phyloP scores from a whole-genome alignment of 2,888 invertebrate species.

The Beris chalybata region DNA sequence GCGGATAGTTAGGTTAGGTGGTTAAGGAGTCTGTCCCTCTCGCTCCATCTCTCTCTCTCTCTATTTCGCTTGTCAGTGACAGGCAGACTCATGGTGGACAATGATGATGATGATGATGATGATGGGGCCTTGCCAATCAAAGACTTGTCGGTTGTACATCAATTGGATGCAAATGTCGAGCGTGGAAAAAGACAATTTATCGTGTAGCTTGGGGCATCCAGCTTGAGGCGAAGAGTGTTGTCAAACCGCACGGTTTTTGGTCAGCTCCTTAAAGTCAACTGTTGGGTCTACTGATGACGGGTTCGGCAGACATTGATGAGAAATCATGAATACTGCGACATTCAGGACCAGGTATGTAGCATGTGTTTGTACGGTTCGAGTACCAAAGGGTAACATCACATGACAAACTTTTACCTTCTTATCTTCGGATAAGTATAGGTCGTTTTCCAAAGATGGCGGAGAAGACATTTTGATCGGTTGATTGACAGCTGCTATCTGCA shows the following conservation, averaged over 20 bases:
- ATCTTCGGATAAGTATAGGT: no score
- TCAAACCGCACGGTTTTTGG: slow-evolving; percentile 13
- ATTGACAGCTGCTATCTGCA: slow-evolving; percentile 26
- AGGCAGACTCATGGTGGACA: background rate
- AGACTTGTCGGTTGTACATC: slow-evolving; percentile 42
- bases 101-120: slow-evolving; percentile 15
- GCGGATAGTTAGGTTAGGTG: slow-evolving; percentile 19
- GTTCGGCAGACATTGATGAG: slow-evolving; percentile 4
- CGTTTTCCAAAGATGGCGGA: slow-evolving; percentile 1
- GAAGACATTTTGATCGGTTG: slow-evolving; percentile 27
- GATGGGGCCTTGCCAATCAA: slow-evolving; percentile 30
- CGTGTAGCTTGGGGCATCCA: background rate
- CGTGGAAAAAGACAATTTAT: slow-evolving; percentile 4
- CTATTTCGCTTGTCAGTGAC: background rate
- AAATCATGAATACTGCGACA: no score
- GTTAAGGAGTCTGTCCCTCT: slow-evolving; percentile 1
- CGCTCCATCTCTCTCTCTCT: no score
- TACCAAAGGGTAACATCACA: no score
- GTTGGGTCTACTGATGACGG: background rate
- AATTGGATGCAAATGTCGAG: slow-evolving; percentile 45
- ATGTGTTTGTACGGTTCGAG: background rate
- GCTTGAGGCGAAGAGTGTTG: slow-evolving; percentile 21
- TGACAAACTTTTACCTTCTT: no score
- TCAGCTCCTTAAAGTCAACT: background rate
- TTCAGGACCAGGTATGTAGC: background rate